These are phyloP conservation scores for Telmatochromis sp. DNA, from an alignment of 2,113 vertebrate species.

Conservation along the genomic window DNA sequence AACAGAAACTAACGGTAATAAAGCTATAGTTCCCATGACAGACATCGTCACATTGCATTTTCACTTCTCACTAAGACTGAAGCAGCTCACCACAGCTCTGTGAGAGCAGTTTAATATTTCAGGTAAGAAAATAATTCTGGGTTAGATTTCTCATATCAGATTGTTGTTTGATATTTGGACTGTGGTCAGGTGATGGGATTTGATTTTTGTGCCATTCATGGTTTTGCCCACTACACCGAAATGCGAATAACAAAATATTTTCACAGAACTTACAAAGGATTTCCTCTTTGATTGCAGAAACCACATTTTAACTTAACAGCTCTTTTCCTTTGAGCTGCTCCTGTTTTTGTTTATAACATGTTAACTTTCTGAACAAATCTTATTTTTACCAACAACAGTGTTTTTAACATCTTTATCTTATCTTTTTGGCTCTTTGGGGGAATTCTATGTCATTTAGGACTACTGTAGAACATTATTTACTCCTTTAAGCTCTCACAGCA, in stretches of 20 bases:
- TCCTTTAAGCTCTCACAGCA: not conserved
- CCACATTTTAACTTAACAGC: not conserved
- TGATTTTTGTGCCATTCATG: not conserved
- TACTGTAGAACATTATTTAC: not conserved
- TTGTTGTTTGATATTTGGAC: not conserved
- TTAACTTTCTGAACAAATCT: not conserved
- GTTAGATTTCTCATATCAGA: not conserved
- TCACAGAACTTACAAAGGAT: not conserved
- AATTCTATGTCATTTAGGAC: accelerated
- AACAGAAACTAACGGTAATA: not conserved
- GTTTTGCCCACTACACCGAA: not conserved
- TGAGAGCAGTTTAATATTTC: not conserved
- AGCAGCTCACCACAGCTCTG: not conserved
- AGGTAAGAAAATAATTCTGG: not conserved
- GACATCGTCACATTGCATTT: not conserved
- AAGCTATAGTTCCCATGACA: not conserved
- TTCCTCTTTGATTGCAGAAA: not conserved
- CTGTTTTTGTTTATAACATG: not conserved
- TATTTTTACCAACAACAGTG: not conserved
- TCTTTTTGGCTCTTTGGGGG: not conserved
- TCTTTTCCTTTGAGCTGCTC: not conserved
- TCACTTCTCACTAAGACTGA: not conserved
- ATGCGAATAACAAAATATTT: not conserved
- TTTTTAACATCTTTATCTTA: not conserved
- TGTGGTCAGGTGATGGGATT: not conserved